Conservation (phyloP, 2,113 vertebrate species). For the Cynopterus brachyotis region DNA sequence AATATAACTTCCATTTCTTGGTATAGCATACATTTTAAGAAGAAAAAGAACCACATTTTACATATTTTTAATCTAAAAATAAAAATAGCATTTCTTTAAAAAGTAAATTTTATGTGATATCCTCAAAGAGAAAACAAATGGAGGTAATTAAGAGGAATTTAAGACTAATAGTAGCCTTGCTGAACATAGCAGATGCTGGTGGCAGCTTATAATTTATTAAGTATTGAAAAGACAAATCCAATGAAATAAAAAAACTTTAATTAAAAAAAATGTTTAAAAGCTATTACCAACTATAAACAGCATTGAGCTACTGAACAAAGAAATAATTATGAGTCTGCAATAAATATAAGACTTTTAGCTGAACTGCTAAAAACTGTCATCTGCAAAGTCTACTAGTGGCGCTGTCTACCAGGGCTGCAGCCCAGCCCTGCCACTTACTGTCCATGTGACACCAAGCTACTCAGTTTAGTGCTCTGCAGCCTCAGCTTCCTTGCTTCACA, state of each 20-base stretch:
- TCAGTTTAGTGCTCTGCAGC: not conserved
- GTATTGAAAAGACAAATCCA: not conserved
- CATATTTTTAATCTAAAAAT: slow-evolving; percentile 3
- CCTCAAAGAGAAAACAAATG: slow-evolving; percentile 5
- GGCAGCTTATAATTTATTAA: slow-evolving; percentile 3
- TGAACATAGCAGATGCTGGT: no score
- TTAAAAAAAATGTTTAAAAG: slow-evolving; percentile 43
- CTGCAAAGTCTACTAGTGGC: not conserved
- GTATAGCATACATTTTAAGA: not conserved
- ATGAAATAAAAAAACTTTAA: not conserved
- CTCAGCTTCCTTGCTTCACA: not conserved
- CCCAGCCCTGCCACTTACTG: not conserved
- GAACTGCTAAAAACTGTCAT: not conserved
- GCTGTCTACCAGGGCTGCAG: not conserved
- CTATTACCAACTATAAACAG: not conserved
- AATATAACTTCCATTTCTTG: slow-evolving; percentile 41
- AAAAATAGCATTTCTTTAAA: slow-evolving; percentile 39
- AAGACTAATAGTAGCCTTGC: not conserved
- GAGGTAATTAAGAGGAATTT: not conserved
- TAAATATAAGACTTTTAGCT: not conserved
- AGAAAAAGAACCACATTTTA: not conserved
- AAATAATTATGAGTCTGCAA: not conserved
- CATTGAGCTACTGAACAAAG: not conserved
- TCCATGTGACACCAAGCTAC: not conserved
- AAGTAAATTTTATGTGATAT: not conserved